These are phyloP conservation scores for Alaudala cheleensis DNA, from an alignment of 2,113 vertebrate species.

Conservation along the genomic window DNA sequence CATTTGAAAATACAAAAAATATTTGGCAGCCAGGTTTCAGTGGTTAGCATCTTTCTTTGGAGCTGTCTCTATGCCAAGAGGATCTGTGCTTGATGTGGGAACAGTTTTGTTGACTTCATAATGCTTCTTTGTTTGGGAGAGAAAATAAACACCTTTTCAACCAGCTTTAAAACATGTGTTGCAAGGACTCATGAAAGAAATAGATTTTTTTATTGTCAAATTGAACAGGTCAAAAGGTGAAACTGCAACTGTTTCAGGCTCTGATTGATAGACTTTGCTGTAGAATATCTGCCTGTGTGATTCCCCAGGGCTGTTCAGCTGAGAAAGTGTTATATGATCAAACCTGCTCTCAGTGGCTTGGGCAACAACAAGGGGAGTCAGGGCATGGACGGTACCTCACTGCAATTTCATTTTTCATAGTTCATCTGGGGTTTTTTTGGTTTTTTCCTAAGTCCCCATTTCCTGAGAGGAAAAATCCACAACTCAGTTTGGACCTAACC, in stretches of 20 bases:
- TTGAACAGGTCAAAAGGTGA: constrained; percentile 39
- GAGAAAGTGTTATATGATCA: constrained; percentile 24
- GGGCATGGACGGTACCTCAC: not conserved
- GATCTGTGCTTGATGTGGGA: constrained; percentile 18
- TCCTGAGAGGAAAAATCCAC: not conserved
- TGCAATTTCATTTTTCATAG: not conserved
- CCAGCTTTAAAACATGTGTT: not conserved
- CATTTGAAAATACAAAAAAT: not conserved
- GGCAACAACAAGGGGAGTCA: not conserved
- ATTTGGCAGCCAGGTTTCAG: not conserved
- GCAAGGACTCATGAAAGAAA: constrained; percentile 32
- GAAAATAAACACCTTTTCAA: not conserved
- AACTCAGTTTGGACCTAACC: not conserved
- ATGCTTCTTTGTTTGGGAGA: constrained; percentile 26
- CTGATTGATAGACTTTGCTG: constrained; percentile 10
- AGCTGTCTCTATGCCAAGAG: not conserved
- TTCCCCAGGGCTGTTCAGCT: not conserved
- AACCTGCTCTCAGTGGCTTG: not conserved
- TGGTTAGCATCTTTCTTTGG: not conserved
- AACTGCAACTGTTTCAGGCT: not conserved
- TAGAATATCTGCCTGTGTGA: not conserved
- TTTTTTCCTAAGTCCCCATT: not conserved
- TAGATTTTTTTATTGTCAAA: not conserved
- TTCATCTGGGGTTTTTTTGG: not conserved
- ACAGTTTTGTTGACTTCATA: constrained; percentile 32